These are phyloP conservation scores for Limenitis arthemis DNA, from an alignment of 2,888 invertebrate genomes.

Conservation along the genomic window DNA sequence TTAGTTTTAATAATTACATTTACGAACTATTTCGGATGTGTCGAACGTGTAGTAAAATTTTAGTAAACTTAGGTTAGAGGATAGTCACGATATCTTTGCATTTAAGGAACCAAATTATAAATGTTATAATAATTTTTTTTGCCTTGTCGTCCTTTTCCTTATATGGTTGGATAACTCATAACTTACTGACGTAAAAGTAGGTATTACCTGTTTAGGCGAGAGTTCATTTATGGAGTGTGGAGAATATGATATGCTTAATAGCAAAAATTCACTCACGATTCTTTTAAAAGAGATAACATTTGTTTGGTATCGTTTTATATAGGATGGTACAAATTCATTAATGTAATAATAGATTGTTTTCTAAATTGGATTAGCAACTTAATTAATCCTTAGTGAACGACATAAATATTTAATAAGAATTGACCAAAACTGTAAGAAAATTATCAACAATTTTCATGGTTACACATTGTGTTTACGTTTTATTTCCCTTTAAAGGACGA, in stretches of 20 bases:
- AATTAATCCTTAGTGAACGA: background rate
- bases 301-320: too few relatives aligned
- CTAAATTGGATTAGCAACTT: background rate
- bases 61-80: too few relatives aligned
- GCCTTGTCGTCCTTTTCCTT: conserved; percentile 4
- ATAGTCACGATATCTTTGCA: background rate
- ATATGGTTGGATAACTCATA: background rate
- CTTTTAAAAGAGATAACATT: conserved; percentile 6
- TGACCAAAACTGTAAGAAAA: too few relatives aligned
- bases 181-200: conserved; percentile 10
- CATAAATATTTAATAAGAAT: background rate
- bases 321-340: background rate
- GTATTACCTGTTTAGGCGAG: conserved; percentile 13
- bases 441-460: too few relatives aligned
- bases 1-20: too few relatives aligned
- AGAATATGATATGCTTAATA: conserved; percentile 15
- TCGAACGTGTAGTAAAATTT: too few relatives aligned
- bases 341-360: background rate
- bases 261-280: conserved; percentile 12
- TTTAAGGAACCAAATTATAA: background rate
- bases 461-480: too few relatives aligned
- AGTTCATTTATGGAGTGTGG: conserved; percentile 5
- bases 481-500: too few relatives aligned
- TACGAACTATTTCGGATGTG: too few relatives aligned
- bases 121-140: background rate